Evolutionary conservation across 2,888 invertebrate genomes (phyloP).

Genomic region (Caenorhabditis zanzibari): DNA sequence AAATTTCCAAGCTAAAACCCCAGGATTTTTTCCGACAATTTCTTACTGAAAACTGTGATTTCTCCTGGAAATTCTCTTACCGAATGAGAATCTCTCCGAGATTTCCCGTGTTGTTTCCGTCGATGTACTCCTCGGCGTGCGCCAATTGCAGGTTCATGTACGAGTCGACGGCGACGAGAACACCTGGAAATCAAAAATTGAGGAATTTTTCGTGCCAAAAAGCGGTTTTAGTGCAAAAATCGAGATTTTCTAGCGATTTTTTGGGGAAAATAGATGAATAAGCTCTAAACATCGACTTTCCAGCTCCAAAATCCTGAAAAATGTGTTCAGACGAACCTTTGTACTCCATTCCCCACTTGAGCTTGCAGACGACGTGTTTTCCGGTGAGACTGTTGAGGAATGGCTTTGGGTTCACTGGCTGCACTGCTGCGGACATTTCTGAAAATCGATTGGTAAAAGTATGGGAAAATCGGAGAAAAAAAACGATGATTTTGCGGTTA

Average conservation of each 20-base stretch:
- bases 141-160: constrained; percentile 99
- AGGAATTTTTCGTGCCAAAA: too few species aligned
- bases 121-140: constrained; percentile 97
- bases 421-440: constrained; percentile 65
- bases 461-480: background rate
- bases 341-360: constrained; percentile 99
- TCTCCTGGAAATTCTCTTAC: constrained; percentile 85
- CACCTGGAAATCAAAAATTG: constrained; percentile 88
- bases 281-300: too few species aligned
- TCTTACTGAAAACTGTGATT: too few species aligned
- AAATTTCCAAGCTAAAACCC: too few species aligned
- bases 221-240: too few species aligned
- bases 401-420: constrained; percentile 97
- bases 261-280: too few species aligned
- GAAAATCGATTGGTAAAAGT: background rate
- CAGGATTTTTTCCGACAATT: too few species aligned
- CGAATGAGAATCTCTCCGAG: constrained; percentile 97
- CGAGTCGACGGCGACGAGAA: constrained; percentile 96
- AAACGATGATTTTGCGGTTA: background rate
- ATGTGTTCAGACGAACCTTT: too few species aligned
- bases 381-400: constrained; percentile 98
- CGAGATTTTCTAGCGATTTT: too few species aligned
- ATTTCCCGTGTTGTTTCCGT: constrained; percentile 93
- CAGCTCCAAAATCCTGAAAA: too few species aligned
- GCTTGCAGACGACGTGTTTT: constrained; percentile 97